A percentile compares a stretch with the other conserved stretches of the same genome.
phyloP scores from a whole-genome alignment of 2,113 vertebrate genomes.

The Apteryx mantelli region DNA sequence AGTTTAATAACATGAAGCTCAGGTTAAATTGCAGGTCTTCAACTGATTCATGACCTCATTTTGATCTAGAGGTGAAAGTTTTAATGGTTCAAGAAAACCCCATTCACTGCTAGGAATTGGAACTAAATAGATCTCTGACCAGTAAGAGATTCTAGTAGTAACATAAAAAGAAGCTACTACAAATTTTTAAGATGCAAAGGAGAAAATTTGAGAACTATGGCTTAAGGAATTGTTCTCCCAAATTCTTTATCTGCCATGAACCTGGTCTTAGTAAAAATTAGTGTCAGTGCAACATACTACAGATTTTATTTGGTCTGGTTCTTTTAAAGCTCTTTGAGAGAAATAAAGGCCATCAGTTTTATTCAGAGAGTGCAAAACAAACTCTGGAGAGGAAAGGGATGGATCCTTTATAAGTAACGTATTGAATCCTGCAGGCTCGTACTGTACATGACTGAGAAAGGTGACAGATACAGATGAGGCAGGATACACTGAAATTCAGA shows the following conservation, averaged over 20 bases:
- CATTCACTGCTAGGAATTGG: not conserved
- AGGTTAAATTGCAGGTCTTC: not conserved
- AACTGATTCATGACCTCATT: not conserved
- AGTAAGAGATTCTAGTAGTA: not conserved
- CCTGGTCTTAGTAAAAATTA: not conserved
- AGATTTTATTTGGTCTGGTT: not conserved
- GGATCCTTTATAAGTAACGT: not conserved
- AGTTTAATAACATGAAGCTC: not conserved
- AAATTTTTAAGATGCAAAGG: not conserved
- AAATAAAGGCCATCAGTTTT: not conserved
- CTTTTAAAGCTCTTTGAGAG: not conserved
- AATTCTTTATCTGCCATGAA: not conserved
- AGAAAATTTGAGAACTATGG: not conserved
- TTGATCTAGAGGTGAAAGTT: not conserved
- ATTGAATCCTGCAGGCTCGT: not conserved
- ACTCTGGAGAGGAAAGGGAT: not conserved
- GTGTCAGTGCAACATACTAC: not conserved
- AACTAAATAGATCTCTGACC: not conserved
- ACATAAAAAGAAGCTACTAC: not conserved
- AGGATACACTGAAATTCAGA: not conserved
- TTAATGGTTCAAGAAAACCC: not conserved
- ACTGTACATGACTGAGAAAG: not conserved
- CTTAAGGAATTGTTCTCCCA: not conserved
- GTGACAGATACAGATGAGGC: not conserved
- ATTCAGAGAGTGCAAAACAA: not conserved